Evolutionary conservation across 2,888 invertebrate genomes (phyloP).

Genomic region (Callinectes sapidus): DNA sequence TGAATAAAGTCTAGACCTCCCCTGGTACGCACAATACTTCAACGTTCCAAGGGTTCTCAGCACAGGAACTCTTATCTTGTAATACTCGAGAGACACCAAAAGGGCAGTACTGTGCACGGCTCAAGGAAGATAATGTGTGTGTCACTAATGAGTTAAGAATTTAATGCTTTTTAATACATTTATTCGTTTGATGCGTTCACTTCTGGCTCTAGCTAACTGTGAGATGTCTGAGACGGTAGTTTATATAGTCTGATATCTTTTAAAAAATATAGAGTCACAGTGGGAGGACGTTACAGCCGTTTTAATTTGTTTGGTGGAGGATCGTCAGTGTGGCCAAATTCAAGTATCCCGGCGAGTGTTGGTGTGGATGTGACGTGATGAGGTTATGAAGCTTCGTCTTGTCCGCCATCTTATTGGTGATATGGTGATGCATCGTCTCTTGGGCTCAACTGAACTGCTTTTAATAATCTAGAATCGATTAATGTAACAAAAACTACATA

Average conservation of each 20-base stretch:
- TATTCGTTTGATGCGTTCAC: too few relatives aligned
- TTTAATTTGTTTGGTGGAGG: too few relatives aligned
- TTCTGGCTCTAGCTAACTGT: too few relatives aligned
- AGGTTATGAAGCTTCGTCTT: not conserved
- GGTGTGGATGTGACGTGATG: not conserved
- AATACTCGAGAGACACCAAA: not conserved
- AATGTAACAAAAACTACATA: not conserved
- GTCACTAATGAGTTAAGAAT: not conserved
- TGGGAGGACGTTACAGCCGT: too few relatives aligned
- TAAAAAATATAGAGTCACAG: too few relatives aligned
- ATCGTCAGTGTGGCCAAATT: not conserved
- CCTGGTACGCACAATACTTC: not conserved
- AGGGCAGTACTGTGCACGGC: not conserved
- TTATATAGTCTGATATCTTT: too few relatives aligned
- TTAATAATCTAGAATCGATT: not conserved
- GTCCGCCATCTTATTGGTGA: not conserved
- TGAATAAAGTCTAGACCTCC: not conserved
- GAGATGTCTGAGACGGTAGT: too few relatives aligned
- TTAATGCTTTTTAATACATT: too few relatives aligned
- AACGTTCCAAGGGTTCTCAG: not conserved
- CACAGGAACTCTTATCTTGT: not conserved
- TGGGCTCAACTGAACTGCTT: not conserved
- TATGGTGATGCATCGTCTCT: not conserved
- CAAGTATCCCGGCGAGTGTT: not conserved
- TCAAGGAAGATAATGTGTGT: not conserved